These are phyloP conservation scores for Drosophila barbarae DNA, from an alignment of 2,888 invertebrate genomes.

Conservation along the genomic window DNA sequence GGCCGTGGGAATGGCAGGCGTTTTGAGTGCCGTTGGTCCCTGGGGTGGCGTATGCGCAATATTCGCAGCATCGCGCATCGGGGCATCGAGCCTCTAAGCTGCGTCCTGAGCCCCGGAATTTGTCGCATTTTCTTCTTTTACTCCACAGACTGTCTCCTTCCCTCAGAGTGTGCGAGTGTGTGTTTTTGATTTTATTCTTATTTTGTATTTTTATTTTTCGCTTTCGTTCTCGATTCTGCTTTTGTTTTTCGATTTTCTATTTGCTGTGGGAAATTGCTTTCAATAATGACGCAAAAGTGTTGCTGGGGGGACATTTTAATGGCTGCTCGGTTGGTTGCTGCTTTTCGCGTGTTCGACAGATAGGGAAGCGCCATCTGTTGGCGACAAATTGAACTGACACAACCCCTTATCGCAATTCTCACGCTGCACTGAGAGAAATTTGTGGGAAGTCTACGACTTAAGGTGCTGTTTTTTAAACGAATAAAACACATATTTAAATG, in stretches of 20 bases:
- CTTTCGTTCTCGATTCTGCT: conserved; percentile 38
- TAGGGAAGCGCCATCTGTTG: conserved; percentile 24
- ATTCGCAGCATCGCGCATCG: conserved; percentile 42
- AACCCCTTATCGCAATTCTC: conserved; percentile 21
- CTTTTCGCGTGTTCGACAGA: conserved; percentile 12
- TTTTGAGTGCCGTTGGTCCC: conserved; percentile 17
- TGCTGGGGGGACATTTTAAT: conserved; percentile 39
- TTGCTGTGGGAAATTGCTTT: conserved; percentile 50
- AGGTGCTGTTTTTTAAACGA: not conserved
- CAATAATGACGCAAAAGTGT: conserved; percentile 50
- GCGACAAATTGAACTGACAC: conserved; percentile 30
- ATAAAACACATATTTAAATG: too few relatives aligned
- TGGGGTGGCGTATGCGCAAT: conserved; percentile 57
- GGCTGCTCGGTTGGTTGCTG: conserved; percentile 27
- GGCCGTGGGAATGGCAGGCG: conserved; percentile 11
- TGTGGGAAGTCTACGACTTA: accelerated
- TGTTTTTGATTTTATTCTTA: conserved; percentile 25
- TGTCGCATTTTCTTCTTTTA: conserved; percentile 54
- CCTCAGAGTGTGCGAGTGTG: conserved; percentile 1
- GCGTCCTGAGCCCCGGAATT: conserved; percentile 44
- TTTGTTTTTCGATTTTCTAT: conserved; percentile 47
- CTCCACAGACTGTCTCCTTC: not conserved
- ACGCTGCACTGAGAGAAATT: conserved; percentile 11
- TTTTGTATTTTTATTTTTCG: conserved; percentile 24
- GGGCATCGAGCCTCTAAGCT: conserved; percentile 40